Evolutionary conservation across 1,140 invertebrate species (phyloP), one percentile per base, ranked within the genome.

Genomic region (Drosophila lini): DNA sequence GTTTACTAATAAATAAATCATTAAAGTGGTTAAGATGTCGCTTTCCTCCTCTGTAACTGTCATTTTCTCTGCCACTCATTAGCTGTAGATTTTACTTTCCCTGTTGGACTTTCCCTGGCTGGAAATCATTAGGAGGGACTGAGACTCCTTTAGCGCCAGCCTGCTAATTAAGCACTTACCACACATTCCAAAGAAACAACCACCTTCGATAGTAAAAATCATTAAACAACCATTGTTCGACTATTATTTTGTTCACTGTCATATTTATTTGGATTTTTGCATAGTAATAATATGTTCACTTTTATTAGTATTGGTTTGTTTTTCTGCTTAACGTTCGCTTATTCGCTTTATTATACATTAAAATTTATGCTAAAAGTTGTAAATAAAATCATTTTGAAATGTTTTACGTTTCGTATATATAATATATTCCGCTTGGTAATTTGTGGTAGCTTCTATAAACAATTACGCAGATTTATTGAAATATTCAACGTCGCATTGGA

Each of bases 251-350:
- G 19, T 68, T 76, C 74, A 73, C 56, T 71, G 53, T 84, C 42
- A 40, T 82, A 86, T 86, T 86, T 86, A 86, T 86, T 80, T 86
- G 80, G 83, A 88, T 88, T 88, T 79, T 88, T 56, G 83, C 83
- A 86, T 88, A 82, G 76, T 88, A 83, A 80, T 88, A 78, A 89
- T 88, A 88, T 80, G 71, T 78, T 83, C 57, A 48, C 25, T 74
- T 76, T 85, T 68, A 84, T 84, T 84, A 81, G 78, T 81, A 81
- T 68, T 68, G 65, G 53, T 80, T 82, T 67, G 25, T 69, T 65
- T 75, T 73, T 74, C 67, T 62, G 74, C 55, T 77, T 57, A 77
- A 56, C 62, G 28, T 80, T 78, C 57, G 62, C 50, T 58, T 41
- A 42, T 76, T 70, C 36, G 52, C 60, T 36, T 63, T 80, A 71